A percentile compares a stretch with the other conserved stretches of the same genome.
Evolutionary conservation across 2,113 vertebrate genomes (phyloP).

Genomic region (Strigops habroptila): DNA sequence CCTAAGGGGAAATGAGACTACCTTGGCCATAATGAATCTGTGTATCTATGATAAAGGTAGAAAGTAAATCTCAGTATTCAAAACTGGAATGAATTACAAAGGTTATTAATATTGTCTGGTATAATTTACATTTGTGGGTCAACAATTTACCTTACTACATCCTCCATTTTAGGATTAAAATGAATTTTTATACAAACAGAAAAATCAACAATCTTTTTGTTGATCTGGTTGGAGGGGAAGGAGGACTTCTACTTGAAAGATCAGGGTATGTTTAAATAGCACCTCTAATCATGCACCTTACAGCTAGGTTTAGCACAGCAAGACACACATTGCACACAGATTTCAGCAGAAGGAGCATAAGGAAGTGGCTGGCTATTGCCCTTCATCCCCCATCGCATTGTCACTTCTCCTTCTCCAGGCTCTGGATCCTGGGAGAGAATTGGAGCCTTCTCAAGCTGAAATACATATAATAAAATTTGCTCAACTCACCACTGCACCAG

Average conservation of each 20-base stretch:
- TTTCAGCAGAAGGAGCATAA: background rate
- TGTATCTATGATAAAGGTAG: background rate
- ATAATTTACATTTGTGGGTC: background rate
- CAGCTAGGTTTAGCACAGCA: background rate
- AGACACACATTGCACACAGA: background rate
- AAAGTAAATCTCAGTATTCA: slow-evolving; percentile 11
- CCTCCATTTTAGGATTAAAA: background rate
- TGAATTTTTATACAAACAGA: background rate
- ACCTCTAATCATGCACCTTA: background rate
- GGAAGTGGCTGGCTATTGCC: background rate
- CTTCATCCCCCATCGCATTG: background rate
- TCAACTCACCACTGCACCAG: background rate
- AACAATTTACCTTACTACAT: background rate
- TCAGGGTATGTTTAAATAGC: background rate
- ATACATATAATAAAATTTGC: background rate
- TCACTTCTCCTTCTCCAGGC: background rate
- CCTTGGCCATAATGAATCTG: background rate
- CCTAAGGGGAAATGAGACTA: slow-evolving; percentile 30
- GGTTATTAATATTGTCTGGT: background rate
- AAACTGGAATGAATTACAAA: background rate
- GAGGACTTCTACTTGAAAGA: background rate
- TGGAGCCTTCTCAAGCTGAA: background rate
- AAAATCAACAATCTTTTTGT: background rate
- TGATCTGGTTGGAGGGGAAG: background rate
- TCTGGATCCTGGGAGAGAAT: background rate